Evolutionary conservation across 2,113 vertebrate genomes (phyloP).

Genomic region (Onychorhynchus coronatus): DNA sequence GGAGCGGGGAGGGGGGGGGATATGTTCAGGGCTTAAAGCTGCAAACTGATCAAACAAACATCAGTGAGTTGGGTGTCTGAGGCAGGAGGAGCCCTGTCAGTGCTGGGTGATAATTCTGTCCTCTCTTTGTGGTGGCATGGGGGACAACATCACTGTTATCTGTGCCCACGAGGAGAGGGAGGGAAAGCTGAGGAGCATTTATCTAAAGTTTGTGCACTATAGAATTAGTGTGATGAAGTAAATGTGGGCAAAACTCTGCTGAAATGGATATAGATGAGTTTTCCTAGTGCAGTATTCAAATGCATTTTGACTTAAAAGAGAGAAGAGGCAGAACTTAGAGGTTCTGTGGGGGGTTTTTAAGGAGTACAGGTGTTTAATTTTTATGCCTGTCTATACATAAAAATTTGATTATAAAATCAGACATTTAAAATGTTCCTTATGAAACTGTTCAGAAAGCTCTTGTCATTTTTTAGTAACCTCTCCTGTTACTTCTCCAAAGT

Average conservation of each 20-base stretch:
- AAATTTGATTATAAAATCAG: not conserved
- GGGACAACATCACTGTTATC: not conserved
- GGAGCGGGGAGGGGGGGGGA: fast-evolving
- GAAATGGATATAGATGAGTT: not conserved
- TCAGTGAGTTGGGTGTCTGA: not conserved
- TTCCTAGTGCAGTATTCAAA: not conserved
- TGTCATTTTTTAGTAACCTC: not conserved
- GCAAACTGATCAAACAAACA: not conserved
- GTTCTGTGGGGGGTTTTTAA: not conserved
- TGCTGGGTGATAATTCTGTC: not conserved
- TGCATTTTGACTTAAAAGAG: not conserved
- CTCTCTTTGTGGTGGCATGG: not conserved
- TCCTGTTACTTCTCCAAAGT: not conserved
- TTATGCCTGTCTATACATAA: not conserved
- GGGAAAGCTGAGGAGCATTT: not conserved
- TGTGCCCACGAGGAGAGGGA: not conserved
- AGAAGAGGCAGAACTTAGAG: not conserved
- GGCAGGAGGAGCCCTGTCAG: not conserved
- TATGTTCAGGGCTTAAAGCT: not conserved
- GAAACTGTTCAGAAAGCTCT: not conserved
- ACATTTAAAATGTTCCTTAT: not conserved
- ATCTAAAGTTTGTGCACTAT: not conserved
- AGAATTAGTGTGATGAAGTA: not conserved
- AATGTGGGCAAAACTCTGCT: not conserved
- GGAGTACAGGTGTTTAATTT: not conserved